These are phyloP conservation scores for Pangasius larnaudii DNA, from an alignment of 2,797 vertebrate genomes.

Conservation along the genomic window DNA sequence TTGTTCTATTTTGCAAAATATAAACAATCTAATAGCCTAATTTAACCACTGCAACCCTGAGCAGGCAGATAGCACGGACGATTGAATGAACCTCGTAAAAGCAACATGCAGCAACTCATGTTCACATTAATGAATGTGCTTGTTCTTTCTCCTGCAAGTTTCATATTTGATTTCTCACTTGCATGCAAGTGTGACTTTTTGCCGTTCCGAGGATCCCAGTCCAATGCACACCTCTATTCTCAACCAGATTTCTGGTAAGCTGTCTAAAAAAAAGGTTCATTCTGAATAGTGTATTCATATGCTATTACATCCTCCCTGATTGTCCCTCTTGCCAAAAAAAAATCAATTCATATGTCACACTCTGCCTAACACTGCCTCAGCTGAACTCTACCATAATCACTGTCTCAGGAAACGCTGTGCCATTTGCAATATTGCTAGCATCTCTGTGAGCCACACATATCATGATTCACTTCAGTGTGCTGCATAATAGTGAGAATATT, in stretches of 20 bases:
- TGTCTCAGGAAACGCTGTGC: not conserved
- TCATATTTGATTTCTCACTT: not conserved
- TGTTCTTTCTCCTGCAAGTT: not conserved
- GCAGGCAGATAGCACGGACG: not conserved
- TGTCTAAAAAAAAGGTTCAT: not conserved
- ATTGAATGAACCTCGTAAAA: not conserved
- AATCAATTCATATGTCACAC: not conserved
- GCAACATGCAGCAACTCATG: not conserved
- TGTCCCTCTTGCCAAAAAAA: not conserved
- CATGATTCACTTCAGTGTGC: not conserved
- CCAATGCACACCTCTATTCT: not conserved
- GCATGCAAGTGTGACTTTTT: not conserved
- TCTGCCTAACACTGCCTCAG: slow-evolving; percentile 6
- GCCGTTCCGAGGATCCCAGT: not conserved
- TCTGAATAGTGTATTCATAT: not conserved
- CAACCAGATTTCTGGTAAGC: not conserved
- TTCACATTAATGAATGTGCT: not conserved
- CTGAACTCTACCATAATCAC: slow-evolving; percentile 10
- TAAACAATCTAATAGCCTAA: not conserved
- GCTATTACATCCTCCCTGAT: not conserved
- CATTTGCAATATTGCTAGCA: not conserved
- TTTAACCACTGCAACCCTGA: not conserved
- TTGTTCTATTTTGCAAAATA: not conserved
- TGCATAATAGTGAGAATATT: not conserved
- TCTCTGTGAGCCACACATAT: not conserved